phyloP scores from a whole-genome alignment of 1,140 invertebrate species.

The Nasonia vitripennis region DNA sequence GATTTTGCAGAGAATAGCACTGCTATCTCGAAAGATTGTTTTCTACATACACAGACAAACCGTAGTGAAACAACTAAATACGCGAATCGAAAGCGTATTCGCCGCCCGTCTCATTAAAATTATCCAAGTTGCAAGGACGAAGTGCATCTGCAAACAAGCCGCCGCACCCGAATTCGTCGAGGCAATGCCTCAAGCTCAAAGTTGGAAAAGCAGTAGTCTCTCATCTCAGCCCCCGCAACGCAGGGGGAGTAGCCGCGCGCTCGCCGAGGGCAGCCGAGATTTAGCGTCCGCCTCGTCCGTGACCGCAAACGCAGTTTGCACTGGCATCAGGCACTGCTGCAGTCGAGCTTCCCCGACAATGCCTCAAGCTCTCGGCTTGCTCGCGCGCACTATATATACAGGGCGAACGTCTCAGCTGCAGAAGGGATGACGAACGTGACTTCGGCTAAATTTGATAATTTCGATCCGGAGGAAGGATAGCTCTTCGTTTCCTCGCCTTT shows the following conservation, averaged over 20 bases:
- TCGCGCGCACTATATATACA: background rate
- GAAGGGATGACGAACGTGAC: background rate
- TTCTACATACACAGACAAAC: too few species aligned
- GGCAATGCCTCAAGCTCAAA: conserved; percentile 16
- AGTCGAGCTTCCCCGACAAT: background rate
- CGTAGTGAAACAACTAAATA: too few species aligned
- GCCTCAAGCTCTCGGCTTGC: background rate
- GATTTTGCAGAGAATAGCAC: too few species aligned
- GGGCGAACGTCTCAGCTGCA: background rate
- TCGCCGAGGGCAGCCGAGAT: conserved; percentile 15
- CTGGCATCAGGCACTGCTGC: background rate
- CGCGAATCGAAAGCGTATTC: background rate
- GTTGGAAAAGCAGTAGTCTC: conserved; percentile 12
- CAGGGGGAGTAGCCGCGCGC: background rate
- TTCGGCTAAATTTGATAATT: conserved; percentile 22
- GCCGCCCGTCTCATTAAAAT: background rate
- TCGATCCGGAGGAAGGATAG: background rate
- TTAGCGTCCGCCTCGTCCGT: conserved; percentile 24
- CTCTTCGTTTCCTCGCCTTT: too few species aligned
- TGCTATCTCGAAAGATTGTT: too few species aligned
- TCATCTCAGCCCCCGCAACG: background rate
- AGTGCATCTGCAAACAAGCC: background rate
- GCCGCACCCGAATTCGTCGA: background rate
- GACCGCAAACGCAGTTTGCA: conserved; percentile 20
- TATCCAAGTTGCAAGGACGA: background rate